Conservation (phyloP, 2,113 vertebrate species). For the Mobula birostris region DNA sequence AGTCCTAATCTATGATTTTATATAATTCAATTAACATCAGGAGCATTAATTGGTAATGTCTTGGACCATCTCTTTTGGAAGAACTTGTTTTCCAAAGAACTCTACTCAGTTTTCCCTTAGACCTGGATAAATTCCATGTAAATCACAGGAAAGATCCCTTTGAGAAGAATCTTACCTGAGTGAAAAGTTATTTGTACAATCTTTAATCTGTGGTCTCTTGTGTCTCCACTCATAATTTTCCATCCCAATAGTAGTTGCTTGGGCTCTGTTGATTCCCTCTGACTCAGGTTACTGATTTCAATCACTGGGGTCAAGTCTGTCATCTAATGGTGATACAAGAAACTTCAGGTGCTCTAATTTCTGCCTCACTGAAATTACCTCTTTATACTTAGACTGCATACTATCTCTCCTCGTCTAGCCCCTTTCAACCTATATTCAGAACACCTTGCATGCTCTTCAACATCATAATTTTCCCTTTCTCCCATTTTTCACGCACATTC, state of each 20-base stretch:
- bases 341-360: no score
- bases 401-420: no score
- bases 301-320: background rate
- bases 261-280: background rate
- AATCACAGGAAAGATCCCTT: background rate
- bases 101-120: background rate
- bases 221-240: background rate
- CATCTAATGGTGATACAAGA: background rate
- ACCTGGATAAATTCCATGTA: background rate
- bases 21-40: background rate
- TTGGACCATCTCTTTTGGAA: background rate
- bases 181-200: background rate
- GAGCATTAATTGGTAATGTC: background rate
- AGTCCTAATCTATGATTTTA: background rate
- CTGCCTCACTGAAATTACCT: no score
- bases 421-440: no score
- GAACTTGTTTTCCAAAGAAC: background rate
- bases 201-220: background rate
- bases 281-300: background rate
- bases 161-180: background rate
- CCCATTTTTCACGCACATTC: no score
- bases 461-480: no score
- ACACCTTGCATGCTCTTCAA: no score
- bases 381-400: no score
- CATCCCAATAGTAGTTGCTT: background rate